Percentiles rank a stretch among this genome's conserved stretches.
Evolutionary conservation across 2,797 vertebrate species (phyloP).

Genomic region (Podarcis lilfordi): DNA sequence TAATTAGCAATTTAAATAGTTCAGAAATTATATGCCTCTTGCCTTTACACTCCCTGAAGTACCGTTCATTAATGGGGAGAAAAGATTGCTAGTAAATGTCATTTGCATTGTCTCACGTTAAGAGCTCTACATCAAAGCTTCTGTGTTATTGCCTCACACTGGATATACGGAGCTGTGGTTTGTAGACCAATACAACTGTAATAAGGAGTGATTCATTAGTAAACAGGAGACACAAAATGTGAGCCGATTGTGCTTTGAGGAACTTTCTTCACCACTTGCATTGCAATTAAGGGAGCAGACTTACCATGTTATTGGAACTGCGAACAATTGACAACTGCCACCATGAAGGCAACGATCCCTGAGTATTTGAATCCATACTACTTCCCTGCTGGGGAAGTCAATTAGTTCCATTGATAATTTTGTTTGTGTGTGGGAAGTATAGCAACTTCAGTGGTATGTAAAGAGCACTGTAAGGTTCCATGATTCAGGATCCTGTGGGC

Average conservation of each 20-base stretch:
- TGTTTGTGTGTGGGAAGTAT: background rate
- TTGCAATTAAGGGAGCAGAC: constrained; percentile 54
- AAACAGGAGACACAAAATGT: constrained; percentile 68
- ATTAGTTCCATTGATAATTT: background rate
- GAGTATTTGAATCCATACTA: background rate
- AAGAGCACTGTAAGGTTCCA: background rate
- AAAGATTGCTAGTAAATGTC: constrained; percentile 86
- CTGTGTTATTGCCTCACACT: constrained; percentile 71
- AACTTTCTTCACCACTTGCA: constrained; percentile 53
- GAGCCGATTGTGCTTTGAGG: constrained; percentile 65
- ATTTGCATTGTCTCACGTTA: constrained; percentile 86
- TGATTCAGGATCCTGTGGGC: background rate
- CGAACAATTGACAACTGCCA: background rate
- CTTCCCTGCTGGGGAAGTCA: too few species aligned
- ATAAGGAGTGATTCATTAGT: constrained; percentile 73
- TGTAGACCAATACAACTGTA: constrained; percentile 70
- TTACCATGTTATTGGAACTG: constrained; percentile 6
- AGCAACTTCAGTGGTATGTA: background rate
- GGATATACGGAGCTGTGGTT: constrained; percentile 74
- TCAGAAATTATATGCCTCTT: constrained; percentile 91
- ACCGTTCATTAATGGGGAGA: constrained; percentile 87
- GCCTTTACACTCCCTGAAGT: constrained; percentile 89
- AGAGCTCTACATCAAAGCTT: constrained; percentile 85
- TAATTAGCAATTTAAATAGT: constrained; percentile 92
- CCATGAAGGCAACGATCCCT: background rate